Conservation (phyloP, 2,113 vertebrate species). For the Lutjanus erythropterus region DNA sequence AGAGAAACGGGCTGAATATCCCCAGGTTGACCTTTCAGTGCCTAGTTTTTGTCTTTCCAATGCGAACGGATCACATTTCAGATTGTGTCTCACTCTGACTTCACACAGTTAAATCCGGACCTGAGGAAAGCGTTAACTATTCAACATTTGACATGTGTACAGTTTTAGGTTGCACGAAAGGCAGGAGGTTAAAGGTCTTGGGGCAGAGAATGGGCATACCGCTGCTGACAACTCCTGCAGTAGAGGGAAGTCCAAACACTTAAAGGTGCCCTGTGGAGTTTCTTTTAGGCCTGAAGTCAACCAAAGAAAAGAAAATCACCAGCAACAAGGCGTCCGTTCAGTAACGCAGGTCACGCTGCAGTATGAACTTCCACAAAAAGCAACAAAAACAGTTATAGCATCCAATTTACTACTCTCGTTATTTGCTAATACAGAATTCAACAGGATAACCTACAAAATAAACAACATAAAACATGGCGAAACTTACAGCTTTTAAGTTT, state of each 20-base stretch:
- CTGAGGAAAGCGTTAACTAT: constrained; percentile 52
- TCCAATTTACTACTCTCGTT: too few relatives aligned
- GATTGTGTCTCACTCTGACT: constrained; percentile 46
- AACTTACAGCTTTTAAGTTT: too few relatives aligned
- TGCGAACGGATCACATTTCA: constrained; percentile 42
- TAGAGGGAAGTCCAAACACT: neutral
- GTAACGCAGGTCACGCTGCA: too few relatives aligned
- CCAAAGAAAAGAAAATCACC: too few relatives aligned
- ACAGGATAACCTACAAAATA: too few relatives aligned
- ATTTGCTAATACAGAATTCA: too few relatives aligned
- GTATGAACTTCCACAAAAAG: too few relatives aligned
- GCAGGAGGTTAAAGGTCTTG: constrained; percentile 9
- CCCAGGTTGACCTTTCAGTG: constrained; percentile 25
- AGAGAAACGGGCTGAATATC: constrained; percentile 20
- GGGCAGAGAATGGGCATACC: neutral
- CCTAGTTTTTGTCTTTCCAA: constrained; percentile 18
- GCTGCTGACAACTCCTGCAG: neutral
- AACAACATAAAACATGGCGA: too few relatives aligned
- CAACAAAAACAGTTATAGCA: too few relatives aligned
- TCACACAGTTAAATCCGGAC: constrained; percentile 44
- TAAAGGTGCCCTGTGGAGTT: neutral
- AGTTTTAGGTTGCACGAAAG: constrained; percentile 28
- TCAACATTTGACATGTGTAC: constrained; percentile 20
- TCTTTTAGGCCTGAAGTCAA: too few relatives aligned
- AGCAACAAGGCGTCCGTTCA: too few relatives aligned